Evolutionary conservation across 2,888 invertebrate species (phyloP).

Genomic region (Unio delphinus): DNA sequence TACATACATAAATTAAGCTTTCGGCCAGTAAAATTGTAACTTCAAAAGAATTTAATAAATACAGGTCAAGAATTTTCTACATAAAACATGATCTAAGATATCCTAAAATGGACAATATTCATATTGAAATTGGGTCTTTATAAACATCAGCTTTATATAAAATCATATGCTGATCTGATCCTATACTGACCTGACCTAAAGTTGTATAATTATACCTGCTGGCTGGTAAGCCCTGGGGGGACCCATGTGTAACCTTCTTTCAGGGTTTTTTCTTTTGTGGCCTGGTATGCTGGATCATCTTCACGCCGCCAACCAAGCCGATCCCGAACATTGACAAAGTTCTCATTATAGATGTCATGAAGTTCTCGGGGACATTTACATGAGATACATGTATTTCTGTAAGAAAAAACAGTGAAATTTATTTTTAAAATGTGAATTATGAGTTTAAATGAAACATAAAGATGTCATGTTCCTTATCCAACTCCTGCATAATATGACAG

Average conservation of each 20-base stretch:
- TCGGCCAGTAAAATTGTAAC: too few species aligned
- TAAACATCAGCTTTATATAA: too few species aligned
- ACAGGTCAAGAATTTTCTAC: too few species aligned
- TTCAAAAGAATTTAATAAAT: too few species aligned
- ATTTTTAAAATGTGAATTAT: background rate
- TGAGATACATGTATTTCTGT: conserved; percentile 91
- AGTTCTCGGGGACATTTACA: conserved; percentile 93
- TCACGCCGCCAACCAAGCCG: conserved; percentile 69
- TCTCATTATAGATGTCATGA: conserved; percentile 91
- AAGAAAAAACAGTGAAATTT: conserved; percentile 15
- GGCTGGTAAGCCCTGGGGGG: conserved; percentile 77
- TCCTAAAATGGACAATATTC: too few species aligned
- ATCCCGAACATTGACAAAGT: conserved; percentile 80
- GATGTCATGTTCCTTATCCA: too few species aligned
- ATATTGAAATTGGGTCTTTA: too few species aligned
- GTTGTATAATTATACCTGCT: conserved; percentile 71
- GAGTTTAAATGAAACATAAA: too few species aligned
- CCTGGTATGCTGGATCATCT: conserved; percentile 66
- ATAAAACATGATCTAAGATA: too few species aligned
- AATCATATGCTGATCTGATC: too few species aligned
- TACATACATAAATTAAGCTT: too few species aligned
- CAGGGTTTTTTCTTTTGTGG: conserved; percentile 76
- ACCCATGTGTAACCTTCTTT: conserved; percentile 82
- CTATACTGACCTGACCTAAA: background rate
- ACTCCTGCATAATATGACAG: too few species aligned